These are phyloP conservation scores for Bovichtus variegatus DNA, from an alignment of 2,797 vertebrate species.

Conservation along the genomic window DNA sequence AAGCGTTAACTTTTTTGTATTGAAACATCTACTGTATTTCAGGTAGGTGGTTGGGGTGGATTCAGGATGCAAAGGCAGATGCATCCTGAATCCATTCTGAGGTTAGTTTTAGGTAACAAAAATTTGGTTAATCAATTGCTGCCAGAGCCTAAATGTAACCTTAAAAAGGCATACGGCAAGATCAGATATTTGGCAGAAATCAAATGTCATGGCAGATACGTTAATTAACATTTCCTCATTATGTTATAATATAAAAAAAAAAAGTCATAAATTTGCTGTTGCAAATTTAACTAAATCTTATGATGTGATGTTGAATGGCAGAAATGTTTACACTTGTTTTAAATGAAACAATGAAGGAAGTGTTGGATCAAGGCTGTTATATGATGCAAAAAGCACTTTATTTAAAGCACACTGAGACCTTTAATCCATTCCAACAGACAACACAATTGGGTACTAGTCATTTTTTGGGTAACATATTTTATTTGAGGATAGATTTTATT, in stretches of 20 bases:
- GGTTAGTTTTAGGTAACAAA: background rate
- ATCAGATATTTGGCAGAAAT: no score
- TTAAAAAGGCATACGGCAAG: no score
- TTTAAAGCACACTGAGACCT: background rate
- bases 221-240: background rate
- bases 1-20: background rate
- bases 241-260: no score
- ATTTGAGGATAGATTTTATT: conserved; percentile 9
- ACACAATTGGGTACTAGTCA: background rate
- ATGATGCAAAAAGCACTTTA: background rate
- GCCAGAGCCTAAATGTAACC: no score
- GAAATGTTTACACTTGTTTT: background rate
- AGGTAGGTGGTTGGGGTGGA: background rate
- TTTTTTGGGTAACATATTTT: background rate
- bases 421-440: background rate
- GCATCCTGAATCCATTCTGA: background rate
- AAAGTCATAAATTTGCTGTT: no score
- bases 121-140: background rate
- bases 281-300: background rate
- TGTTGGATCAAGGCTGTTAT: background rate
- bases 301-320: background rate
- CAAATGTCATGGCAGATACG: background rate
- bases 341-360: no score
- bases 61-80: background rate
- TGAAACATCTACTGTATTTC: background rate